These are phyloP conservation scores for Tretioscincus oriximinensis DNA, from an alignment of 2,113 vertebrate genomes.

Conservation along the genomic window DNA sequence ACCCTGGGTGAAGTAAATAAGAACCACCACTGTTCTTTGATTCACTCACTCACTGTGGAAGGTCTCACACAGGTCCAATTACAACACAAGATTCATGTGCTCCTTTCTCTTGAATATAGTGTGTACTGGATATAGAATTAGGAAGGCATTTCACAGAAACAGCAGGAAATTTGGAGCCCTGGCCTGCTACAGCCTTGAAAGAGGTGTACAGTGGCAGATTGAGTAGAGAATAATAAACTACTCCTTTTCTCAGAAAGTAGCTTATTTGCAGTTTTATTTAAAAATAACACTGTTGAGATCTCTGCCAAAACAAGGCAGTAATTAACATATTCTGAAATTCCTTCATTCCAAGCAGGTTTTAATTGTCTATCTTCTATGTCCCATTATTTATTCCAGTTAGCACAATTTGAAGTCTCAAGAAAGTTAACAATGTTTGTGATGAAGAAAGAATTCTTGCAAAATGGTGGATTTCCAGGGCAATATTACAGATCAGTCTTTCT, in stretches of 20 bases:
- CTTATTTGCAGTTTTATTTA: background rate
- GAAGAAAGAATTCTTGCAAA: background rate
- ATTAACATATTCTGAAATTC: background rate
- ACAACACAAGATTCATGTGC: slow-evolving; percentile 29
- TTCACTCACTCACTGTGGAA: slow-evolving; percentile 1
- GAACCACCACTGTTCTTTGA: background rate
- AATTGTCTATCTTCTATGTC: slow-evolving; percentile 24
- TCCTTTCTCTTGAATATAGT: slow-evolving; percentile 27
- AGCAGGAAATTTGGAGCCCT: background rate
- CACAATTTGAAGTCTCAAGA: too few species aligned
- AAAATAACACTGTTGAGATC: background rate
- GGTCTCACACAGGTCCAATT: slow-evolving; percentile 35
- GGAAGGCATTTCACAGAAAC: slow-evolving; percentile 3
- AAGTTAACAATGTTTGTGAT: background rate
- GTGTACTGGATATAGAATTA: slow-evolving; percentile 1
- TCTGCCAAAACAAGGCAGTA: background rate
- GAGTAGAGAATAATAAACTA: background rate
- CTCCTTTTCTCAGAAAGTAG: slow-evolving; percentile 5
- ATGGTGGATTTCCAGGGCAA: too few species aligned
- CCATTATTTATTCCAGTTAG: background rate
- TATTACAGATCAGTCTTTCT: too few species aligned
- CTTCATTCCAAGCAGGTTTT: slow-evolving; percentile 13
- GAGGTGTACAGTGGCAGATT: background rate
- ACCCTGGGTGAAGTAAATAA: slow-evolving; percentile 20
- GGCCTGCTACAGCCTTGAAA: background rate